These are phyloP conservation scores for Muntiacus reevesi DNA, from an alignment of 2,113 vertebrate species.

Conservation along the genomic window DNA sequence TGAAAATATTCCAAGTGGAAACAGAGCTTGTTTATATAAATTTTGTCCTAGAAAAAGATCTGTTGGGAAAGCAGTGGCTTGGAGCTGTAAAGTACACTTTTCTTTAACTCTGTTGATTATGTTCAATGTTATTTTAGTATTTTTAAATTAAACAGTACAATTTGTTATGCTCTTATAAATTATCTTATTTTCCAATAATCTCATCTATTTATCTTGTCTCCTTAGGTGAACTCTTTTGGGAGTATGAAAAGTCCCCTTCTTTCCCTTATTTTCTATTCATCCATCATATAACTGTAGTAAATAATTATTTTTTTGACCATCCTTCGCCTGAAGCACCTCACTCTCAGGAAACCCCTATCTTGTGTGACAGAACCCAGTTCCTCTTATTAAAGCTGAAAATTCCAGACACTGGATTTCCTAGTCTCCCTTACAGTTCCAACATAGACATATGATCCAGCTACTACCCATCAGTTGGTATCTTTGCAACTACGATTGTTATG, in stretches of 20 bases:
- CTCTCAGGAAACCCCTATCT: neutral
- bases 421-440: neutral
- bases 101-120: neutral
- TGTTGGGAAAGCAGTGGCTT: neutral
- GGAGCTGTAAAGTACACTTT: neutral
- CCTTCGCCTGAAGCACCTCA: neutral
- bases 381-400: neutral
- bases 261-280: neutral
- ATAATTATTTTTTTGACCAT: neutral
- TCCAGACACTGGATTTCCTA: neutral
- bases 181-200: neutral
- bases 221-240: neutral
- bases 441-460: neutral
- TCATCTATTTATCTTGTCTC: neutral
- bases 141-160: neutral
- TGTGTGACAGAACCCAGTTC: neutral
- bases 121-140: neutral
- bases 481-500: neutral
- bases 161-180: neutral
- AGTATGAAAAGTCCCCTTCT: neutral
- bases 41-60: neutral
- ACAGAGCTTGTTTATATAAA: neutral
- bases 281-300: neutral
- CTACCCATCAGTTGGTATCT: neutral
- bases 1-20: neutral